Evolutionary conservation across 2,888 invertebrate genomes (phyloP), one percentile per base, ranked within the genome.

Genomic region (Melanchra persicariae): DNA sequence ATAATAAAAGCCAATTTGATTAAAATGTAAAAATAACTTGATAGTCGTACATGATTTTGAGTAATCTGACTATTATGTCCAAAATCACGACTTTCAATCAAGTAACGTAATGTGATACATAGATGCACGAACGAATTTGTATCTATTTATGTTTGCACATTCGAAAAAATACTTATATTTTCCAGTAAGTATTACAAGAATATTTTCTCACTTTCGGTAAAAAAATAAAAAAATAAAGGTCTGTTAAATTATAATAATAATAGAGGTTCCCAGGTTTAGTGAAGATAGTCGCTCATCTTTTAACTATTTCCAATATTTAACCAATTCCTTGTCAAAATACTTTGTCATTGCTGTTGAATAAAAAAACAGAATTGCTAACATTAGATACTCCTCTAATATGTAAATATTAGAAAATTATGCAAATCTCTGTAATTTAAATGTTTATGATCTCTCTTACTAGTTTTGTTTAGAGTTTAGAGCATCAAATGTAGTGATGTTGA

Each of bases 1-100:
- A 51, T 73, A 77, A 77, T 72, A 72, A 77, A 22, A 57, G 40
- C 68, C 69, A 73, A 68, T 68, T 68, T 10, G 47, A 37, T 34
- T 26, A 2, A n/a, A 49, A 34, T 49, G 19, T 9, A 49, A 57
- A 24, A 34, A 22, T 49, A 34, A 37, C 9, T 49, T 34, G 19
- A 37, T 43, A 1, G 34, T 49, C 37, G 6, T 9, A 15, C 19
- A 37, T 43, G 22, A 49, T 66, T 57, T 40, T 15, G 10, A 12
- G n/a, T 47, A 49, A 65, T 34, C 34, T 1, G 17, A 58, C 37
- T 30, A 52, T 49, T 26, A 43, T n/a, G 17, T 52, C 1, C 19
- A 52, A 66, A 15, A 45, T 19, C 68, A 47, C 47, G 26, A 4
- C 17, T 47, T 26, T 47, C 15, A 65, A 24, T 19, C 22, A 22